Percentiles rank a stretch among this genome's conserved stretches.
These are phyloP conservation scores for Formica exsecta DNA, from an alignment of 1,140 invertebrate species.

Conservation along the genomic window DNA sequence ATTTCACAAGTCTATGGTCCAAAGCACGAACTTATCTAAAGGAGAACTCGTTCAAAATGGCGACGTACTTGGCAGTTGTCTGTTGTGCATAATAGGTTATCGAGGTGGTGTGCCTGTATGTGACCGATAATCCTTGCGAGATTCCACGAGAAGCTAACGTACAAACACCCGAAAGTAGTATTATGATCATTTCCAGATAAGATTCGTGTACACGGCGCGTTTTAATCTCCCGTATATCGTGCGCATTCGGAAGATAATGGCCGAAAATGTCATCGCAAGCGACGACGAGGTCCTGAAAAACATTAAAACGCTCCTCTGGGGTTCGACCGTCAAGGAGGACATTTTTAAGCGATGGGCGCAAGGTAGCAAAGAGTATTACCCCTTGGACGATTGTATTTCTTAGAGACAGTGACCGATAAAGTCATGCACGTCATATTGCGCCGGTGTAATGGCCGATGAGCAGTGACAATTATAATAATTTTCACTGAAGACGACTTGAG, in stretches of 20 bases:
- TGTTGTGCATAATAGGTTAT: slow-evolving; percentile 79
- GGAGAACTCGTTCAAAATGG: slow-evolving; percentile 76
- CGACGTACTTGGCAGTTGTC: slow-evolving; percentile 78
- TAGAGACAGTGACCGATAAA: not conserved
- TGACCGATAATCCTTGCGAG: slow-evolving; percentile 41
- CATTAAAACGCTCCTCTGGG: slow-evolving; percentile 93
- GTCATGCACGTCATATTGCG: not conserved
- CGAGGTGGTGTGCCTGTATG: slow-evolving; percentile 46
- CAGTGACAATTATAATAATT: not conserved
- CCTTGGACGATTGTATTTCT: not conserved
- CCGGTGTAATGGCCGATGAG: not conserved
- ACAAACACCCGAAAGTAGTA: slow-evolving; percentile 21
- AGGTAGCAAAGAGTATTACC: slow-evolving; percentile 87
- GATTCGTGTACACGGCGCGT: slow-evolving; percentile 65
- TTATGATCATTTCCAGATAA: slow-evolving; percentile 71
- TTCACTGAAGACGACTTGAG: not conserved
- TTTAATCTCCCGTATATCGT: slow-evolving; percentile 75
- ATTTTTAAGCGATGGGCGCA: slow-evolving; percentile 96
- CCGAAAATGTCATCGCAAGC: slow-evolving; percentile 75
- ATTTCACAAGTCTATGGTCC: no score
- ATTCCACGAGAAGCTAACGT: slow-evolving; percentile 51
- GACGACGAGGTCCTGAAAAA: slow-evolving; percentile 88
- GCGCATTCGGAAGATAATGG: slow-evolving; percentile 75
- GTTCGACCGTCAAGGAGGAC: slow-evolving; percentile 92
- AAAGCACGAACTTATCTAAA: not conserved